phyloP scores from a whole-genome alignment of 1,140 invertebrate species.

The Eriosoma lanigerum region DNA sequence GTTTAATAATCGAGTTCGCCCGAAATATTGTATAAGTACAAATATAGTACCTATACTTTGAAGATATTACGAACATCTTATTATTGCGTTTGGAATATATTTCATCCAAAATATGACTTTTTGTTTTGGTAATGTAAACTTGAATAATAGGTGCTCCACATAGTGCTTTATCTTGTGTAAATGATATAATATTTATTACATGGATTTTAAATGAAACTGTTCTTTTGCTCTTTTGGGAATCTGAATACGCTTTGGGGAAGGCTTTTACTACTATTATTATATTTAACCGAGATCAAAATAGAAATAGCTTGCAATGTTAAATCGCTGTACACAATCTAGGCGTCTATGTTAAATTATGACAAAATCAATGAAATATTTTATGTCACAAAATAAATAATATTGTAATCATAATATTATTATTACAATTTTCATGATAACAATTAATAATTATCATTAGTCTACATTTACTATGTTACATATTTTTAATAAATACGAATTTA shows the following conservation, averaged over 20 bases:
- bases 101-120: not conserved
- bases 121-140: constrained; percentile 1
- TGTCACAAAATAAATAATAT: no score
- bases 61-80: not conserved
- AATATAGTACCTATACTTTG: not conserved
- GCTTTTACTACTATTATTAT: not conserved
- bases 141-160: not conserved
- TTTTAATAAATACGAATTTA: no score
- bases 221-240: not conserved
- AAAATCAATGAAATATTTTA: no score
- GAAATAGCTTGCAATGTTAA: no score
- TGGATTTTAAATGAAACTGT: not conserved
- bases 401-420: no score
- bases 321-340: no score
- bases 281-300: no score
- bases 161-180: not conserved
- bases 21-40: not conserved
- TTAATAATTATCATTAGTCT: no score
- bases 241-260: not conserved
- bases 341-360: no score
- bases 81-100: not conserved
- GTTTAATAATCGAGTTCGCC: not conserved
- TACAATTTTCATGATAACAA: no score
- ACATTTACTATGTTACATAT: no score
- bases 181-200: constrained; percentile 16